A percentile compares a stretch with the other conserved stretches of the same genome.
phyloP scores from a whole-genome alignment of 2,797 vertebrate genomes.

The Picus viridis region DNA sequence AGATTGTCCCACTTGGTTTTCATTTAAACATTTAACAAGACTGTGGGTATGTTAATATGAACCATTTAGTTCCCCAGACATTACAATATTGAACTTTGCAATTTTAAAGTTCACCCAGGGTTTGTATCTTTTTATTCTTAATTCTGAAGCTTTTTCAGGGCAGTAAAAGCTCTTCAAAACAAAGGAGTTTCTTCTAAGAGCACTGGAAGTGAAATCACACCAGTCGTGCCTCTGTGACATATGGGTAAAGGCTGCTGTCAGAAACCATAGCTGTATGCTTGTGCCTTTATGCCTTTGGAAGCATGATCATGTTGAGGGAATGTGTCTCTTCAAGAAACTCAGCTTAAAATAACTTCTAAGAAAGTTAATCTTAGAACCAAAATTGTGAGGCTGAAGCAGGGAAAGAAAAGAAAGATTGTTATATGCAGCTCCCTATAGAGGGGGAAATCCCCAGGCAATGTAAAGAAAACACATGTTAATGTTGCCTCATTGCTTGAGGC shows the following conservation, averaged over 20 bases:
- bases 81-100: neutral
- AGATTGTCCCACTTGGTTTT: neutral
- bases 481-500: neutral
- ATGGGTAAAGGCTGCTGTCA: neutral
- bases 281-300: neutral
- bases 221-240: neutral
- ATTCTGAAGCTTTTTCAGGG: neutral
- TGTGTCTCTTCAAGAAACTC: neutral
- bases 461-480: neutral
- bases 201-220: neutral
- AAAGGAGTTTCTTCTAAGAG: neutral
- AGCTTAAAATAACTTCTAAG: neutral
- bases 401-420: neutral
- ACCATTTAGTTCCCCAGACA: neutral
- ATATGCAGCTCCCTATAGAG: rapidly evolving
- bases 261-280: neutral
- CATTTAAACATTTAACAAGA: neutral
- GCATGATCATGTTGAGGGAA: neutral
- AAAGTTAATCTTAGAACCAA: neutral
- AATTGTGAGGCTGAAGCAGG: neutral
- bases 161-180: neutral
- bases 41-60: neutral
- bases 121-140: neutral
- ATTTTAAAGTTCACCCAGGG: neutral
- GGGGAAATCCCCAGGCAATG: neutral